Base-by-base conservation (phyloP, 92 coral and sea anemone genomes). In the Porites cylindrica region DNA sequence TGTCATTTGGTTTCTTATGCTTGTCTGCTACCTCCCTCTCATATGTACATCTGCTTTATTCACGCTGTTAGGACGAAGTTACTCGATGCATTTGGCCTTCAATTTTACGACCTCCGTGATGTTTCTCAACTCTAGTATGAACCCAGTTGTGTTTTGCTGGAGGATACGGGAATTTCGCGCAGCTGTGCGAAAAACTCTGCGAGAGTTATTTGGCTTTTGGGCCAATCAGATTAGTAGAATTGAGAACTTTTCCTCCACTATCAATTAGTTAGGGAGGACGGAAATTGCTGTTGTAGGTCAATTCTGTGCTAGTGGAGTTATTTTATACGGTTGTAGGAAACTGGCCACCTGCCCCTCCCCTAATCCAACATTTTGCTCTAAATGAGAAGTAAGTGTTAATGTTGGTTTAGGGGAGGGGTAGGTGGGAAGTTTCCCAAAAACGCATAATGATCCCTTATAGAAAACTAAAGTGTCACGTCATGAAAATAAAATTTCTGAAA, bases 131-230 rank as follows among this genome's bases (percentile, higher is more conserved):
- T 83, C 87, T 7, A 83, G 87, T 21, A 75, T 83, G 21, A 83
- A 83, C 8, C 87, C 87, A 1, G 26, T 83, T 14, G 38, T 83
- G 51, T 83, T 83, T 29, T 83, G 87, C 53, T 83, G 80, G 87
- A 74, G 87, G 64, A 83, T 83, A 17, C 62, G 87, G 6, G 87
- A 83, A 47, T 83, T 83, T 65, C 87, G 87, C 51, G 87, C 74
- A 11, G 87, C 87, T 3, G 81, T 83, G 7, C 62, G 66, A 24
- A 83, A 75, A 65, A 83, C 87, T 16, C 79, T 83, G 0, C 52
- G 50, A 62, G 87, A 83, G 1, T 23, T 83, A 51, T 75, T 83
- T 62, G 79, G 87, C 9, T 43, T 73, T 61, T 47, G 81, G 72
- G 66, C 43, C 56, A 73, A 70, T n/a, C 78, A 59, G 32, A 58